Conservation (phyloP, 2,113 vertebrate genomes). For the Petrocephalus microphthalmus region DNA sequence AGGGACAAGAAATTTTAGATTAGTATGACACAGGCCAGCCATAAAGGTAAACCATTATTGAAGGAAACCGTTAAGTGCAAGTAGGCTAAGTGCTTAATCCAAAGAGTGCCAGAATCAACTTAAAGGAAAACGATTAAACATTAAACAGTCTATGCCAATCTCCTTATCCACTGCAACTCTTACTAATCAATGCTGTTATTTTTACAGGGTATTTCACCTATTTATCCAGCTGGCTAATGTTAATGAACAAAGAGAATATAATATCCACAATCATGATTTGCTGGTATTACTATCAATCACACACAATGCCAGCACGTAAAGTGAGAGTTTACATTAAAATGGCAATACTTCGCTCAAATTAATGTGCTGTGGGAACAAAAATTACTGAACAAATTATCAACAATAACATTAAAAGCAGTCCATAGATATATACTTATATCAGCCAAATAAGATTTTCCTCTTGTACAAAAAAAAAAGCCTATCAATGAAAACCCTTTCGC, state of each 20-base stretch:
- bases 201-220: not conserved
- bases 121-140: not conserved
- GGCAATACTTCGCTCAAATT: not conserved
- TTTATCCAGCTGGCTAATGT: not conserved
- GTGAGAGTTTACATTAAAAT: not conserved
- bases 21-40: not conserved
- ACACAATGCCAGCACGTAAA: not conserved
- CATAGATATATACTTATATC: not conserved
- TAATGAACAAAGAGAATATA: not conserved
- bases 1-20: not conserved
- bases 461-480: not conserved
- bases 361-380: not conserved
- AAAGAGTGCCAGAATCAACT: not conserved
- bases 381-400: no score
- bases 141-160: not conserved
- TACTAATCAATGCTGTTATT: not conserved
- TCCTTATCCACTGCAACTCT: not conserved
- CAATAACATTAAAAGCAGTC: no score
- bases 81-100: not conserved
- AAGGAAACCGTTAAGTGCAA: not conserved
- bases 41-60: not conserved
- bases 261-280: not conserved
- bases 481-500: not conserved
- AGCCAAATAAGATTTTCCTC: not conserved
- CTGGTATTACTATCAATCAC: not conserved